Evolutionary conservation across 2,888 invertebrate species (phyloP).

Genomic region (Eupithecia tripunctaria): DNA sequence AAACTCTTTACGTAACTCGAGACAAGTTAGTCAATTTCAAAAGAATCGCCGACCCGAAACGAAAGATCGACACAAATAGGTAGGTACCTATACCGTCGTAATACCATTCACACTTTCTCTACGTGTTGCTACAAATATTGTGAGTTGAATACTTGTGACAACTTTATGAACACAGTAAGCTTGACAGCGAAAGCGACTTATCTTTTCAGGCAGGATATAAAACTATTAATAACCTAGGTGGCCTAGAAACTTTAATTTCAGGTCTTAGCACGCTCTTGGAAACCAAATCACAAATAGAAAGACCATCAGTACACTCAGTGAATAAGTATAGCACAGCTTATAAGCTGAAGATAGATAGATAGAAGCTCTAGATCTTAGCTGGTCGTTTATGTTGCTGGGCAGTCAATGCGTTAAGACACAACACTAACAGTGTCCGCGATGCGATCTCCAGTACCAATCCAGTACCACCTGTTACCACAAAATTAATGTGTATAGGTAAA

Average conservation of each 20-base stretch:
- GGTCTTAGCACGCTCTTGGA: not conserved
- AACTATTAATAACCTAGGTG: not conserved
- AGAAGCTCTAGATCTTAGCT: not conserved
- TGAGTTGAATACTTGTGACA: not conserved
- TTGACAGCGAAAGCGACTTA: not conserved
- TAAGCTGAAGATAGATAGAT: too few species aligned
- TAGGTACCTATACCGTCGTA: not conserved
- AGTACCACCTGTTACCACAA: too few species aligned
- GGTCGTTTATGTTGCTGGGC: not conserved
- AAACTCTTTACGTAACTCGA: conserved; percentile 31
- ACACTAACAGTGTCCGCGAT: too few species aligned
- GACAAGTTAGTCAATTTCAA: conserved; percentile 36
- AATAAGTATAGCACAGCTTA: too few species aligned
- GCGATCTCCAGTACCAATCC: too few species aligned
- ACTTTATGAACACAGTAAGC: not conserved
- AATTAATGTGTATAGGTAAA: too few species aligned
- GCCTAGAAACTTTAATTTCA: not conserved
- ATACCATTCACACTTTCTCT: conserved; percentile 18
- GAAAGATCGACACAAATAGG: conserved; percentile 14
- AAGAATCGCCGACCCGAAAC: conserved; percentile 30
- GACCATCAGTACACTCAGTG: not conserved
- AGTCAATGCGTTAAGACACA: not conserved
- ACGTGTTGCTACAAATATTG: not conserved
- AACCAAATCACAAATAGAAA: not conserved
- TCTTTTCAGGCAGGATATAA: not conserved